A percentile compares a stretch with the other conserved stretches of the same genome.
Evolutionary conservation across 37 sponge, comb jelly and placozoan genomes (phyloP).

Genomic region (Halisarca cf. caerulea): DNA sequence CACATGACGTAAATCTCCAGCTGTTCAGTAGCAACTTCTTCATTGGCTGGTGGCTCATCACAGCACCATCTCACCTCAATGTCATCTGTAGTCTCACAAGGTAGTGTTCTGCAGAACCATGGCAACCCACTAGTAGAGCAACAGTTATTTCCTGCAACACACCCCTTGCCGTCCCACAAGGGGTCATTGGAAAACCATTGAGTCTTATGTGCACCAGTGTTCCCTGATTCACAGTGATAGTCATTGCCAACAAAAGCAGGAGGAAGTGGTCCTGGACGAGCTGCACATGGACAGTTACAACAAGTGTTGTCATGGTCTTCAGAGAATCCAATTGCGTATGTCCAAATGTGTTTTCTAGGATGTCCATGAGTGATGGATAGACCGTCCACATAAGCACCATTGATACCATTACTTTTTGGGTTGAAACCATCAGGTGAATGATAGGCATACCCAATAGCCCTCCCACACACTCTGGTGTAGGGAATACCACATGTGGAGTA

Average conservation of each 20-base stretch:
- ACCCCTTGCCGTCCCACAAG: neutral
- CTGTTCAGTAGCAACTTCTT: neutral
- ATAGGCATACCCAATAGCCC: neutral
- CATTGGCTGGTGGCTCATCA: neutral
- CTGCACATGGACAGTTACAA: too few relatives aligned
- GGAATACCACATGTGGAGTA: neutral
- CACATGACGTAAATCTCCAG: constrained; percentile 1
- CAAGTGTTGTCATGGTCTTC: neutral
- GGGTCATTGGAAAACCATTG: neutral
- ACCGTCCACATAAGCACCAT: neutral
- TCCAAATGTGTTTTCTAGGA: neutral
- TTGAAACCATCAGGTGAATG: neutral
- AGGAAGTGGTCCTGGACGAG: too few relatives aligned
- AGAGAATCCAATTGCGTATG: neutral
- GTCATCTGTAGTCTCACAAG: neutral
- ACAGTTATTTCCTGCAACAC: neutral
- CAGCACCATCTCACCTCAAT: constrained; percentile 5
- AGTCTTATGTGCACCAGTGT: too few relatives aligned
- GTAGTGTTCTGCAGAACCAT: constrained; percentile 6
- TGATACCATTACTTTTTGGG: neutral
- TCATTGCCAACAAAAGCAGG: too few relatives aligned
- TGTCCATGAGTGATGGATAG: neutral
- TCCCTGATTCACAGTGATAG: too few relatives aligned
- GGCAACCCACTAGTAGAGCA: constrained; percentile 9
- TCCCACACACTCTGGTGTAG: neutral